Evolutionary conservation across 1,140 invertebrate species (phyloP).

Genomic region (Drosophila mauritiana): DNA sequence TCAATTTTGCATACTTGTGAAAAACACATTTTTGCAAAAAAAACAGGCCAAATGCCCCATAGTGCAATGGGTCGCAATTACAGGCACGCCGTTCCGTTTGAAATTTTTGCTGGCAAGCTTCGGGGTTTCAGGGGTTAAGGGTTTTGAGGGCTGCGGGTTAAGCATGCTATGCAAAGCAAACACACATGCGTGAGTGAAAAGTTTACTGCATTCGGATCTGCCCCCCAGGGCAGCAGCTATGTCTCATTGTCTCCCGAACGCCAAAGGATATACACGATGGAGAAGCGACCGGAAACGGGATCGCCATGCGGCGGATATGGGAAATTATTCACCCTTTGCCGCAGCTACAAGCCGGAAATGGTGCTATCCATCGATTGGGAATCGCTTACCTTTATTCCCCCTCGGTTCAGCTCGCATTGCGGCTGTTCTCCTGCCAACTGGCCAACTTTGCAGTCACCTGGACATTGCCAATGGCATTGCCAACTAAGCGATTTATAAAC

Average conservation of each 20-base stretch:
- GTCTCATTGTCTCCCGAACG: constrained; percentile 40
- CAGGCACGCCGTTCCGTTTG: constrained; percentile 45
- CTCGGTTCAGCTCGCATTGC: constrained; percentile 13
- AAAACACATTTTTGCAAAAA: too few relatives aligned
- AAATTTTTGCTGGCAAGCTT: constrained; percentile 23
- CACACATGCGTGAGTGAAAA: constrained; percentile 26
- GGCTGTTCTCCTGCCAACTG: constrained; percentile 24
- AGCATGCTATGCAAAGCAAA: constrained; percentile 27
- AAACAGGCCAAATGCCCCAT: too few relatives aligned
- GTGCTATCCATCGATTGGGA: constrained; percentile 43
- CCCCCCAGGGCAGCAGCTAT: constrained; percentile 21
- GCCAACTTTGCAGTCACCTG: constrained; percentile 26
- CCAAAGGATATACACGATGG: constrained; percentile 17
- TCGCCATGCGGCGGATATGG: constrained; percentile 73
- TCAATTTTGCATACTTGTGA: too few relatives aligned
- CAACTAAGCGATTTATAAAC: constrained; percentile 79
- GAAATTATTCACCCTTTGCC: constrained; percentile 76
- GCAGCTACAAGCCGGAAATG: constrained; percentile 32
- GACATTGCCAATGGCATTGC: constrained; percentile 42
- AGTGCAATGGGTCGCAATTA: constrained; percentile 72
- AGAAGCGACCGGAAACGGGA: constrained; percentile 58
- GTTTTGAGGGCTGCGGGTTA: constrained; percentile 10
- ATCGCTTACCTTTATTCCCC: constrained; percentile 35
- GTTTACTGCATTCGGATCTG: constrained; percentile 26
- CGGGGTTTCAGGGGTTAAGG: constrained; percentile 11